Conservation (phyloP, 1,140 invertebrate species). For the Drosophila virilis region DNA sequence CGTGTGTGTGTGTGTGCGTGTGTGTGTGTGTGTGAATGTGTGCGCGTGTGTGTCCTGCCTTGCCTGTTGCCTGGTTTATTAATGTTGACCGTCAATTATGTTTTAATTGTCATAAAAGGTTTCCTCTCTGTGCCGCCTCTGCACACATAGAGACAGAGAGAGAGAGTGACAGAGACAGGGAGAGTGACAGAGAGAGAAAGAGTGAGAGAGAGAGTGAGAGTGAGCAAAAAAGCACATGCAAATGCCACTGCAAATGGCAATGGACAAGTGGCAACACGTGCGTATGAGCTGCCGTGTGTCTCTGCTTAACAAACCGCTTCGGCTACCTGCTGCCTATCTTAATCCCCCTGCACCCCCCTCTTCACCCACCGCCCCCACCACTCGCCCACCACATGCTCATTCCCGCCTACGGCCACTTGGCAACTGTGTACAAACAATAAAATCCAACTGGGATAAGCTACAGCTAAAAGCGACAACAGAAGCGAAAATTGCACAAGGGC, state of each 20-base stretch:
- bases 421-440: slow-evolving; percentile 70
- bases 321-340: too few relatives aligned
- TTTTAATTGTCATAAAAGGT: slow-evolving; percentile 84
- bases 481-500: slow-evolving; percentile 11
- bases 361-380: slow-evolving; percentile 3
- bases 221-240: slow-evolving; percentile 14
- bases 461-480: slow-evolving; percentile 50
- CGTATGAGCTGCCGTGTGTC: neutral
- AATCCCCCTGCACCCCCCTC: too few relatives aligned
- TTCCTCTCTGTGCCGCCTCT: slow-evolving; percentile 47
- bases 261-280: slow-evolving; percentile 28
- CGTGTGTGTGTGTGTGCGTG: neutral
- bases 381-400: neutral
- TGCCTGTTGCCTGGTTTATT: slow-evolving; percentile 75
- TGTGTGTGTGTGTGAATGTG: neutral
- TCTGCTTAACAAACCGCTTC: neutral
- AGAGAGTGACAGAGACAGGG: slow-evolving; percentile 4
- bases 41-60: slow-evolving; percentile 39
- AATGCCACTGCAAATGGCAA: slow-evolving; percentile 23
- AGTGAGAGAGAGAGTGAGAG: neutral
- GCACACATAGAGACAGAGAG: slow-evolving; percentile 33
- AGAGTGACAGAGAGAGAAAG: neutral
- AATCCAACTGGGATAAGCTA: slow-evolving; percentile 79
- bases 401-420: neutral
- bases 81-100: slow-evolving; percentile 84